phyloP scores from a whole-genome alignment of 2,888 invertebrate genomes.

The Metopia argyrocephala region DNA sequence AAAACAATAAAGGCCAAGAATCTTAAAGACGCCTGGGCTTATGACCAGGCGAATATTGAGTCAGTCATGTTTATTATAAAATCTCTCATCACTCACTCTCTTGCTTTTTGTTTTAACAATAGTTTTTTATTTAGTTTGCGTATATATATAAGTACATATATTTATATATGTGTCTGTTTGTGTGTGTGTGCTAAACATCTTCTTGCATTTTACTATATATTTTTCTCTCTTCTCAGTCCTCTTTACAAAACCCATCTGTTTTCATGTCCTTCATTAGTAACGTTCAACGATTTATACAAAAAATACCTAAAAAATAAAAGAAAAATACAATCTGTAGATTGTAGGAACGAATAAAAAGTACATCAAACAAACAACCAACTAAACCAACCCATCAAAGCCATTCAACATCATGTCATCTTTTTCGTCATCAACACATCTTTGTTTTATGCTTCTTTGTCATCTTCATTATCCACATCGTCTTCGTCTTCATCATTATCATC shows the following conservation, averaged over 20 bases:
- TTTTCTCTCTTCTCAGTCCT: constrained; percentile 16
- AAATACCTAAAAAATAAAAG: constrained; percentile 10
- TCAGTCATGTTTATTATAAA: constrained; percentile 42
- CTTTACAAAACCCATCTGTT: constrained; percentile 37
- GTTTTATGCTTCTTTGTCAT: constrained; percentile 24
- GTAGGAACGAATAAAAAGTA: constrained; percentile 22
- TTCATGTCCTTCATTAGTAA: constrained; percentile 59
- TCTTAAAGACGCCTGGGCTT: constrained; percentile 50
- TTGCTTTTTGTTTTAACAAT: constrained; percentile 44
- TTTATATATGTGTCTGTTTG: background rate
- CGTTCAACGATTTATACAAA: constrained; percentile 39
- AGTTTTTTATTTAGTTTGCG: constrained; percentile 43
- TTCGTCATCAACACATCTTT: constrained; percentile 63
- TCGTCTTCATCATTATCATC: constrained; percentile 22
- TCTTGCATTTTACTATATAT: constrained; percentile 44
- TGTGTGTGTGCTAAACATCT: constrained; percentile 31
- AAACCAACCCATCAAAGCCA: constrained; percentile 57
- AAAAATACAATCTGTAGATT: constrained; percentile 23
- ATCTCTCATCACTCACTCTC: constrained; percentile 1
- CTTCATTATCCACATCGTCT: constrained; percentile 16
- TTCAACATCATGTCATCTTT: constrained; percentile 59
- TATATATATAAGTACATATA: too few species aligned
- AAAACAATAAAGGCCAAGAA: constrained; percentile 51
- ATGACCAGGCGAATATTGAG: constrained; percentile 46
- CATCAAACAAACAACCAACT: constrained; percentile 27